A percentile compares a stretch with the other conserved stretches of the same genome.
Evolutionary conservation across 1,140 invertebrate genomes (phyloP).

Genomic region (Ridgeia piscesae): DNA sequence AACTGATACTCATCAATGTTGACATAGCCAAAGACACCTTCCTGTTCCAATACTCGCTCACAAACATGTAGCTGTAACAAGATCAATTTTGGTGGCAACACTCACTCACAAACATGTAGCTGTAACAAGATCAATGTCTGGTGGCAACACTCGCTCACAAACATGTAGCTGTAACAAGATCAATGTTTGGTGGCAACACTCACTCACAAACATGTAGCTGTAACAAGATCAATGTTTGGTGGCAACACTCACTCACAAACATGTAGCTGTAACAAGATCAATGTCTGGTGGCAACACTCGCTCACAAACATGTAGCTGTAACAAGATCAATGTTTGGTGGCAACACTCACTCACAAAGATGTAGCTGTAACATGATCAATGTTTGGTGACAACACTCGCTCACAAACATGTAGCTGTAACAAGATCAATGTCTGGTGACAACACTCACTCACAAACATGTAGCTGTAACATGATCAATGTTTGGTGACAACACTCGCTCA

Average conservation of each 20-base stretch:
- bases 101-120: neutral
- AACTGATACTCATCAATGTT: slow-evolving; percentile 76
- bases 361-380: neutral
- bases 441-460: neutral
- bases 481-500: neutral
- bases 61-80: slow-evolving; percentile 59
- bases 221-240: neutral
- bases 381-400: neutral
- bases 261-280: neutral
- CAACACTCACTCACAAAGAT: neutral
- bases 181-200: neutral
- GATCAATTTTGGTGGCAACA: neutral
- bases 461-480: neutral
- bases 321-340: neutral
- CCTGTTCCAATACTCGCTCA: slow-evolving; percentile 79
- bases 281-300: neutral
- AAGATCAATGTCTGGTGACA: neutral
- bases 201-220: neutral
- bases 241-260: neutral
- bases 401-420: neutral
- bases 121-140: neutral
- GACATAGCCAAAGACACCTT: slow-evolving; percentile 72
- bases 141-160: neutral
- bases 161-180: neutral
- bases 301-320: neutral